Evolutionary conservation across 2,888 invertebrate species (phyloP), one percentile per base, ranked within the genome.

Genomic region (Archaeoteleia sp.): DNA sequence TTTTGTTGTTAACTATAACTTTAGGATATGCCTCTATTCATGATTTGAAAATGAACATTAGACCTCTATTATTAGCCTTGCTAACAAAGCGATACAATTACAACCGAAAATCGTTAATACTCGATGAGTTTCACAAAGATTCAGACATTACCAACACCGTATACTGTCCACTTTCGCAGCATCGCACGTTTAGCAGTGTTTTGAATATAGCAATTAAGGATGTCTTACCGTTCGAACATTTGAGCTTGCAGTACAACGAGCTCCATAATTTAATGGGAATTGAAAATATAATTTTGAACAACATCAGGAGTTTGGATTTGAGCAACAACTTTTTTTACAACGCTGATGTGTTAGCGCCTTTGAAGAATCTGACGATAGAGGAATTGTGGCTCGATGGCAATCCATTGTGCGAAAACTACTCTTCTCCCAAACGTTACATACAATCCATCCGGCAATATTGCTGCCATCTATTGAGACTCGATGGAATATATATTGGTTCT

Each of bases 371-470:
- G 40, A 78, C 85, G 0, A 78, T 92, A 1, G 79, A 78, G 1
- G 87, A 88, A 34, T 76, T 94, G 5, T 85, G 82, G 67, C 80
- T 94, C 20, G 91, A 92, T 74, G 91, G 90, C 0, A 94, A 94
- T 85, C 91, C 92, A 0, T 73, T 94, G 0, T 92, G 93, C 78
- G 87, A 88, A 46, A 89, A 90, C 73, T 91, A 89, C 75, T 87
- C 84, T 0, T 89, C 89, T 48, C 87, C 89, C 0, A 81, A 85
- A 0, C 85, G 88, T 1, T 94, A 93, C 78, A 85, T 91, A 8
- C 87, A 88, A 37, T 87, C 87, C 1, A 77, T 88, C 0, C 87
- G 81, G 66, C 84, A 86, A 71, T 85, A 89, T 65, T 91, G 89
- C 73, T 88, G 89, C 0, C 77, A 82, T 35, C 66, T 91, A 30